phyloP scores from a whole-genome alignment of 2,113 vertebrate genomes.

The Vireo altiloquus region DNA sequence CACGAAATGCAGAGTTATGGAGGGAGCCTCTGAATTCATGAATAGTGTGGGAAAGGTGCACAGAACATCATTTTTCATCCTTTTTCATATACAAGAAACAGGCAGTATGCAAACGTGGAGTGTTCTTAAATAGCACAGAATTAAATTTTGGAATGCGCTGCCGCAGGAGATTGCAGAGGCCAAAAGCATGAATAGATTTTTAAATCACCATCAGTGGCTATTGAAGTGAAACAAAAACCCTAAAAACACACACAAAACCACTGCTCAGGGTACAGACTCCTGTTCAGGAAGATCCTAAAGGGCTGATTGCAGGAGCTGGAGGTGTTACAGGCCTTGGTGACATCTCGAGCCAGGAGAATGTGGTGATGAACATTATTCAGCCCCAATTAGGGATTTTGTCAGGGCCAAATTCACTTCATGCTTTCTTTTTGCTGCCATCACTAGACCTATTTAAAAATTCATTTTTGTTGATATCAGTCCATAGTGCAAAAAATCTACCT shows the following conservation, averaged over 20 bases:
- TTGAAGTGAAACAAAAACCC: neutral
- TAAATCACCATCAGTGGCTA: neutral
- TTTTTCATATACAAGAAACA: neutral
- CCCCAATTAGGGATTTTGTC: neutral
- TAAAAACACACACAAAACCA: neutral
- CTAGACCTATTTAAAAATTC: neutral
- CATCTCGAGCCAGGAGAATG: neutral
- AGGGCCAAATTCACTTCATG: neutral
- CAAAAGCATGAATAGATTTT: conserved; percentile 4
- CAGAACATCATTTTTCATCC: neutral
- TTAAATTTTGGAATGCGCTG: neutral
- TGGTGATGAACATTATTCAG: neutral
- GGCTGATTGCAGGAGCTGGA: neutral
- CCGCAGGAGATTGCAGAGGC: neutral
- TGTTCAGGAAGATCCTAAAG: neutral
- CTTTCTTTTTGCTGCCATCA: neutral
- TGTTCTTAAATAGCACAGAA: neutral
- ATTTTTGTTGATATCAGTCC: neutral
- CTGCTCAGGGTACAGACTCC: neutral
- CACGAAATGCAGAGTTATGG: neutral
- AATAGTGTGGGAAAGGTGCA: neutral
- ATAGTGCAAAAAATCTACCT: neutral
- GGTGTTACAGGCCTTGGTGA: neutral
- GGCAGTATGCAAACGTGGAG: neutral
- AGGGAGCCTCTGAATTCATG: neutral